A percentile compares a stretch with the other conserved stretches of the same genome.
These are phyloP conservation scores for Donacobius atricapilla DNA, from an alignment of 2,113 vertebrate species.

Conservation along the genomic window DNA sequence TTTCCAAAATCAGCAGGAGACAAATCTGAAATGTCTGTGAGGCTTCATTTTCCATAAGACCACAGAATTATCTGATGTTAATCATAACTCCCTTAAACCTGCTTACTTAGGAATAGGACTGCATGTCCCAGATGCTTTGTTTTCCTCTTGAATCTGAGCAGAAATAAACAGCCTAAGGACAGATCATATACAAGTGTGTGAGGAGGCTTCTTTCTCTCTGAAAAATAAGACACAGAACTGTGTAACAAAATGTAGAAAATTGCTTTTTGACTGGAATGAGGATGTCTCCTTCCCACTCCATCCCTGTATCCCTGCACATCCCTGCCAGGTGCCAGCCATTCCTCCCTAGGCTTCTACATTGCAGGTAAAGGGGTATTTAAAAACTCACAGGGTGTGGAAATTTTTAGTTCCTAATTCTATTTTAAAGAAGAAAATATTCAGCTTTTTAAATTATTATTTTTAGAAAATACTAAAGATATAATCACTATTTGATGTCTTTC, in stretches of 20 bases:
- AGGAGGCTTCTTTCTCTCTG: not conserved
- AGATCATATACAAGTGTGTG: not conserved
- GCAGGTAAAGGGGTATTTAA: not conserved
- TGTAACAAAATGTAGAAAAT: not conserved
- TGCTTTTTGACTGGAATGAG: not conserved
- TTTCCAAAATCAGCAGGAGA: not conserved
- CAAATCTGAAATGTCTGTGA: not conserved
- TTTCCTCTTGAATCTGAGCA: not conserved
- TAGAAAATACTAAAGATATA: not conserved
- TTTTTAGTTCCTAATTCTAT: not conserved
- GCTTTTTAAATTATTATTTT: not conserved
- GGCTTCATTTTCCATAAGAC: not conserved
- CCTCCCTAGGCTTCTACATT: not conserved
- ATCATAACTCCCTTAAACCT: not conserved
- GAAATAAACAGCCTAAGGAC: not conserved
- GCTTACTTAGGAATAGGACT: not conserved
- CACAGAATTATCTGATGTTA: not conserved
- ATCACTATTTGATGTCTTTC: not conserved
- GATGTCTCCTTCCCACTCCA: not conserved
- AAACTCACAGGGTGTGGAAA: not conserved
- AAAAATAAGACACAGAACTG: not conserved
- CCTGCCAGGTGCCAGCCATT: not conserved
- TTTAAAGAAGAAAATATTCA: not conserved
- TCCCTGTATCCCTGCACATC: no score
- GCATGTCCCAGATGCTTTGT: not conserved